phyloP scores from a whole-genome alignment of 1,140 invertebrate species.

The Tyrophagus putrescentiae region DNA sequence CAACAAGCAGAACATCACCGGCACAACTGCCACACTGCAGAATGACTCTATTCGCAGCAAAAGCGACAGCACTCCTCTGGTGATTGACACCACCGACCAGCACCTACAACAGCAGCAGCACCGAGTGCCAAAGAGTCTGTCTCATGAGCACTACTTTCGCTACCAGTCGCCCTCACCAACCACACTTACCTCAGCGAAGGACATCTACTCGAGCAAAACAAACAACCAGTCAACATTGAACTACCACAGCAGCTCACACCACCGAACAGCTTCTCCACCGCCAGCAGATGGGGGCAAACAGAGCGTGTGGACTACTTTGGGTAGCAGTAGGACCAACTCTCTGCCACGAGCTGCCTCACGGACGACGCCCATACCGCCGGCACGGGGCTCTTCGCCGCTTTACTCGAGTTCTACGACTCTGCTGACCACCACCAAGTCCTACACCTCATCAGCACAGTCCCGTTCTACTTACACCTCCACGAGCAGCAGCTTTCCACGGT shows the following conservation, averaged over 20 bases:
- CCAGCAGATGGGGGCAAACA: too few relatives aligned
- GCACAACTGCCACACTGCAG: neutral
- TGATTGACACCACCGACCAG: neutral
- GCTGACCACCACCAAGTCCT: constrained; percentile 1
- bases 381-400: neutral
- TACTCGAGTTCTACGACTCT: neutral
- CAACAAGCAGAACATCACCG: neutral
- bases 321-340: neutral
- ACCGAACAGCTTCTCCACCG: too few relatives aligned
- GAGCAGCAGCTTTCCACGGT: neutral
- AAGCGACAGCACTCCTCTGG: neutral
- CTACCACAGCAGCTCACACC: neutral
- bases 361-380: neutral
- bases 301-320: too few relatives aligned
- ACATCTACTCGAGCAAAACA: neutral
- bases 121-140: constrained; percentile 1
- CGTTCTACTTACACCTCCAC: neutral
- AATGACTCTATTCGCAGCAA: neutral
- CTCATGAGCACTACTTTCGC: neutral
- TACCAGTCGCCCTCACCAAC: constrained; percentile 1
- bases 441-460: too few relatives aligned
- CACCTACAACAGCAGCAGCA: neutral
- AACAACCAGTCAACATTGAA: neutral
- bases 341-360: neutral
- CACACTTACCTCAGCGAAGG: neutral